Evolutionary conservation across 2,797 vertebrate genomes (phyloP).

Genomic region (Sebastes iracundus): DNA sequence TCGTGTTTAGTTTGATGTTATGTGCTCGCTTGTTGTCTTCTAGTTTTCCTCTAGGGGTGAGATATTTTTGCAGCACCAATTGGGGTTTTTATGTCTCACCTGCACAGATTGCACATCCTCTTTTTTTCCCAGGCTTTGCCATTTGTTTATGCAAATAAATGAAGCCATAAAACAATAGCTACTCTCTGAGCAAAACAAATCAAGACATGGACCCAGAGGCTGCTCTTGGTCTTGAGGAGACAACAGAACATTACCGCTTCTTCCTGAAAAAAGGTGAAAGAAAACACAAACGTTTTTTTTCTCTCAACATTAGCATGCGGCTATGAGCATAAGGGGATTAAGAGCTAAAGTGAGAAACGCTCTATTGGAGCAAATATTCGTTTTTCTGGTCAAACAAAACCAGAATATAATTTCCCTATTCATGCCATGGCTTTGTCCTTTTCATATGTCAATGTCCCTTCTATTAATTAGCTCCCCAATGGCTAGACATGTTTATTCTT

Average conservation of each 20-base stretch:
- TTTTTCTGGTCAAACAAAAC: background rate
- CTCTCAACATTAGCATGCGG: background rate
- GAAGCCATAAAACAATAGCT: constrained; percentile 18
- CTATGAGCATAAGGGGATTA: background rate
- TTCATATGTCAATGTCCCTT: background rate
- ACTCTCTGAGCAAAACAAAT: constrained; percentile 10
- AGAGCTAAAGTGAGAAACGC: background rate
- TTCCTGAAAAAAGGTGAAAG: background rate
- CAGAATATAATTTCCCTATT: background rate
- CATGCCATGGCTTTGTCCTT: background rate
- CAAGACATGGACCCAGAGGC: background rate
- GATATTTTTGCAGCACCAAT: constrained; percentile 17
- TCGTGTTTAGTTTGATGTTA: constrained; percentile 17
- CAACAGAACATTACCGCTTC: background rate
- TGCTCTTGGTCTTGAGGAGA: background rate
- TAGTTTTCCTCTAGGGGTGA: constrained; percentile 13
- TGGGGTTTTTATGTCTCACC: constrained; percentile 14
- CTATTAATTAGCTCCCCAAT: background rate
- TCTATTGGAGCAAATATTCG: background rate
- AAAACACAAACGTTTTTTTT: background rate
- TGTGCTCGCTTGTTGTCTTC: background rate
- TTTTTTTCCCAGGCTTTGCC: constrained; percentile 6
- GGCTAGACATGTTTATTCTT: background rate
- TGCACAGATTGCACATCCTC: constrained; percentile 15
- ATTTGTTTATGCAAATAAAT: constrained; percentile 27